Base-by-base conservation (phyloP, 2,113 vertebrate genomes). In the Leptodactylus fuscus region DNA sequence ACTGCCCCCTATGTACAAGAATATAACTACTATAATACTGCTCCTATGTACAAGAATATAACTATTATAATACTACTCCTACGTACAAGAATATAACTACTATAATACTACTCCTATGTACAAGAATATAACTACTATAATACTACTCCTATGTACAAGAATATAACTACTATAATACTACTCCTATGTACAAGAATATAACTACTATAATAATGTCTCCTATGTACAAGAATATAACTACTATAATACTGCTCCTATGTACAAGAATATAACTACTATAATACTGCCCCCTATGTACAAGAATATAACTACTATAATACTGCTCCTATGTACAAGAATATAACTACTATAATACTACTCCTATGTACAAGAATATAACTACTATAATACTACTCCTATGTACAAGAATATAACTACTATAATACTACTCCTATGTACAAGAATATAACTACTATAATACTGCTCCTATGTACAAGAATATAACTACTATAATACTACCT, bases 211-310 rank as follows among this genome's bases (percentile, higher is more conserved):
- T 49, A 49, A 5, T 49, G 46, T 11, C 46, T 11, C 46, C 12
- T 49, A 49, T 13, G 46, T 49, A 49, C 46, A 49, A 13, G 46
- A 49, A 49, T 49, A 49, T 49, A 58, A 53, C 51, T 53, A 53
- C 51, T 53, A 53, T 58, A 58, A 58, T 58, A 58, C 53, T 58
- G 53, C 53, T 22, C 53, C 8, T 58, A 58, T 58, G 5, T 58
- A 58, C 53, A 58, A 24, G 53, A 58, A 58, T 58, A 58, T 58
- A 58, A 58, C 53, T 58, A 58, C 49, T 51, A 51, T 51, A 51
- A 51, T 51, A 51, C 41, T 44, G 41, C 41, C 41, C 41, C 41
- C 41, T 44, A 44, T 44, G 41, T 44, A 44, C 41, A 44, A 51
- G 49, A 51, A 51, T 51, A 51, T 51, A 51, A 51, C 49, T 51